A percentile compares a stretch with the other conserved stretches of the same genome.
Conservation (phyloP, 2,113 vertebrate species). For the Mirza zaza region DNA sequence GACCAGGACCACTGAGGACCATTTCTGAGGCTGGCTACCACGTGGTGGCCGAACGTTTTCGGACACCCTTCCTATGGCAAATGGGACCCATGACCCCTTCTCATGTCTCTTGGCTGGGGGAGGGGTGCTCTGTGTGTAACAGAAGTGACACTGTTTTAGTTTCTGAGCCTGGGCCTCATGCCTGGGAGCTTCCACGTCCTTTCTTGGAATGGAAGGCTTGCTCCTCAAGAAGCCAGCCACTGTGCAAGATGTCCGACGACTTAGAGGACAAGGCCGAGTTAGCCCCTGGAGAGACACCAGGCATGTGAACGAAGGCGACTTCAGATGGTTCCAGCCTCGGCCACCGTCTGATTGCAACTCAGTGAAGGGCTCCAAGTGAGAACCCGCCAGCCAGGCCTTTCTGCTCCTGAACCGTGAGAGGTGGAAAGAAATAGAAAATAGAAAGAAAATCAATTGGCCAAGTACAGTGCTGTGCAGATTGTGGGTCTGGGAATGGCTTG, state of each 20-base stretch:
- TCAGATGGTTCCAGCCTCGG: neutral
- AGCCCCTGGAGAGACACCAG: neutral
- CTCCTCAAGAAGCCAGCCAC: neutral
- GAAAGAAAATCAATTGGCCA: too few relatives aligned
- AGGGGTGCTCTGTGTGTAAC: neutral
- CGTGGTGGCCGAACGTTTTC: neutral
- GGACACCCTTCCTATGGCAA: too few relatives aligned
- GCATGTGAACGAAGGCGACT: neutral
- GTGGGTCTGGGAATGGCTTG: neutral
- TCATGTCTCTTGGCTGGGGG: neutral
- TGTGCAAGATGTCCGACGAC: neutral
- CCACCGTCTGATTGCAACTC: neutral
- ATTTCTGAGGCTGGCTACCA: too few relatives aligned
- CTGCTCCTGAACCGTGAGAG: neutral
- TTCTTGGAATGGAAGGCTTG: neutral
- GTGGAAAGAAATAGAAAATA: neutral
- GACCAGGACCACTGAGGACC: fast-evolving
- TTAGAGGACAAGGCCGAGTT: neutral
- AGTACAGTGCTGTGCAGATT: neutral
- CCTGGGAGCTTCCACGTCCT: neutral
- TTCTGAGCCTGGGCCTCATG: neutral
- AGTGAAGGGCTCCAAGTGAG: neutral
- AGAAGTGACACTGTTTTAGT: neutral
- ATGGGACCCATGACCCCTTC: neutral
- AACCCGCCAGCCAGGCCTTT: neutral